A percentile compares a stretch with the other conserved stretches of the same genome.
Conservation (phyloP, 2,888 invertebrate species). For the Pedicia rivosa region DNA sequence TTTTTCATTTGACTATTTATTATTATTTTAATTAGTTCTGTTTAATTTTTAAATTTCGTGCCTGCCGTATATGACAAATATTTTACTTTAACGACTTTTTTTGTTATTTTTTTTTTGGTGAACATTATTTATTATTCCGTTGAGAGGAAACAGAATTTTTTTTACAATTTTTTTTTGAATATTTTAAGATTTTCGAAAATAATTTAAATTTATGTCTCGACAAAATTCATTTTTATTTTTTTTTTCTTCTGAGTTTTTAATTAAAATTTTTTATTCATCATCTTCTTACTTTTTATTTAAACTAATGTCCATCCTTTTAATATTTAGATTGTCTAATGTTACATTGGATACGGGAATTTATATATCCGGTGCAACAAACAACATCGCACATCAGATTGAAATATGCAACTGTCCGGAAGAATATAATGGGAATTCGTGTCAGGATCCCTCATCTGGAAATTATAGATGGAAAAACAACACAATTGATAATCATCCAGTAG, state of each 20-base stretch:
- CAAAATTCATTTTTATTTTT: too few relatives aligned
- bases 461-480: slow-evolving; percentile 53
- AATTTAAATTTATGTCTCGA: too few relatives aligned
- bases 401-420: slow-evolving; percentile 66
- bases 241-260: too few relatives aligned
- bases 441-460: slow-evolving; percentile 69
- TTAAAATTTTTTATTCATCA: slow-evolving; percentile 3
- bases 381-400: slow-evolving; percentile 68
- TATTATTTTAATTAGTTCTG: not conserved
- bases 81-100: too few relatives aligned
- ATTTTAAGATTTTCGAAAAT: too few relatives aligned
- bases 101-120: too few relatives aligned
- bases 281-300: not conserved
- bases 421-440: slow-evolving; percentile 81
- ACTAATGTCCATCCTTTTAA: slow-evolving; percentile 6
- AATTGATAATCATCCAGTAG: slow-evolving; percentile 45
- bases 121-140: too few relatives aligned
- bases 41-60: too few relatives aligned
- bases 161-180: too few relatives aligned
- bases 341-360: slow-evolving; percentile 69
- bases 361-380: slow-evolving; percentile 44
- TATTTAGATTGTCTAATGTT: slow-evolving; percentile 49
- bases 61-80: too few relatives aligned
- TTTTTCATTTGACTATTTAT: slow-evolving; percentile 6
- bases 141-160: too few relatives aligned